Evolutionary conservation across 2,888 invertebrate genomes (phyloP).

Genomic region (Caradrina kadenii): DNA sequence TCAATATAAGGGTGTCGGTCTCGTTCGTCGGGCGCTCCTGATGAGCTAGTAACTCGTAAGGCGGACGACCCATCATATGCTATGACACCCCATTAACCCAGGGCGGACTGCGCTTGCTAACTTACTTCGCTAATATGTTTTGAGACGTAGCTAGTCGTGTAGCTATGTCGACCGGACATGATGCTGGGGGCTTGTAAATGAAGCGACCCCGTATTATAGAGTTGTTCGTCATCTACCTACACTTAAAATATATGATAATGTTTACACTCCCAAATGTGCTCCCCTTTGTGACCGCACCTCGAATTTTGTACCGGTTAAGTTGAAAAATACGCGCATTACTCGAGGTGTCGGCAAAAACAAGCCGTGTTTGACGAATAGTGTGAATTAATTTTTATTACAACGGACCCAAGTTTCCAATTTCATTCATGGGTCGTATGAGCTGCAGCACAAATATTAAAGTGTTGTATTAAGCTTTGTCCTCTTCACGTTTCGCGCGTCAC

Average conservation of each 20-base stretch:
- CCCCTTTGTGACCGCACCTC: slow-evolving; percentile 33
- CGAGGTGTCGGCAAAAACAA: slow-evolving; percentile 43
- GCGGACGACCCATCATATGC: slow-evolving; percentile 84
- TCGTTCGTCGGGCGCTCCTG: slow-evolving; percentile 74
- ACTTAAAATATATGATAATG: slow-evolving; percentile 51
- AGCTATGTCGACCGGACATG: slow-evolving; percentile 65
- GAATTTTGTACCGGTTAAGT: slow-evolving; percentile 27
- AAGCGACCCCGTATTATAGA: slow-evolving; percentile 65
- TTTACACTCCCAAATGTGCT: slow-evolving; percentile 36
- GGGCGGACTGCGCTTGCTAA: slow-evolving; percentile 78
- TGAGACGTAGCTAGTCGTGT: slow-evolving; percentile 65
- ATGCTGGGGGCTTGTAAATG: slow-evolving; percentile 71
- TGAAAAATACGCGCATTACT: slow-evolving; percentile 42
- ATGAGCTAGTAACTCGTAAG: slow-evolving; percentile 81
- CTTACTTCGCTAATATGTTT: slow-evolving; percentile 84
- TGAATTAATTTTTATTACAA: slow-evolving; percentile 57
- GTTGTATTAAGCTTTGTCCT: slow-evolving; percentile 73
- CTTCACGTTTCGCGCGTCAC: slow-evolving; percentile 84
- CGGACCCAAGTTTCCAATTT: slow-evolving; percentile 57
- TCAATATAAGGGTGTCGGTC: slow-evolving; percentile 79
- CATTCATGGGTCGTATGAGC: slow-evolving; percentile 56
- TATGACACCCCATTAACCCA: slow-evolving; percentile 89
- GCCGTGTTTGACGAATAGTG: slow-evolving; percentile 56
- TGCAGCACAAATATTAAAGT: slow-evolving; percentile 69
- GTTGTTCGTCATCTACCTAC: slow-evolving; percentile 49